Evolutionary conservation across 2,113 vertebrate species (phyloP), one percentile per base, ranked within the genome.

Genomic region (Heteronetta atricapilla): DNA sequence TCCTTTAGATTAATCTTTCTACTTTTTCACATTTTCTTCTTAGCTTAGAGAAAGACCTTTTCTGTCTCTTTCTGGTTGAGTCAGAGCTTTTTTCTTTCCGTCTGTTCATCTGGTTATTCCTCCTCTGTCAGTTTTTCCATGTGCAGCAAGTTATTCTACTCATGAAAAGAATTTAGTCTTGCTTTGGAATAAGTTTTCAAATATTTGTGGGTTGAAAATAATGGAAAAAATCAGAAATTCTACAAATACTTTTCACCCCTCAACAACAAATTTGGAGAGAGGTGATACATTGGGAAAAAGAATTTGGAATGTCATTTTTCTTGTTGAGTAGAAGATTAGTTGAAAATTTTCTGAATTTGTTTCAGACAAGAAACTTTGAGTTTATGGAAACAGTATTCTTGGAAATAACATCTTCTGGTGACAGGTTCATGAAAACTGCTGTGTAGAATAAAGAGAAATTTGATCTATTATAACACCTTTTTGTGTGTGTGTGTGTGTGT

Each of bases 11-110:
- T 52, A 46, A 67, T 78, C 52, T 68, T 72, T 72, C 28, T 86
- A 6, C 21, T 67, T 86, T 83, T 77, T 34, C 52, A 33, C 7
- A 29, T 56, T 87, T 77, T 87, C 16, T 82, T 9, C 12, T 11
- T 55, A 42, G 74, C 36, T 63, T 46, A 69, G 33, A 60, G 69
- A 87, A 68, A 44, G 4, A 52, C 26, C 13, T 50, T 74, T n/a
- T 85, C 22, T 60, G 3, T 5, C 0, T 83, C 23, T 42, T 48
- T 21, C 33, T 18, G 0, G 0, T 38, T 82, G 53, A 29, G 19
- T 72, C 1, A 3, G 33, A 75, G 26, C 6, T 90, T 90, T 75
- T 23, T 66, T 88, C 53, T 83, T 95, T 86, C 85, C 6, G 59
- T 72, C 11, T 46, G 0, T 60, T 92, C 42, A 48, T 68, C 60